Evolutionary conservation across 2,797 vertebrate species (phyloP), one percentile per base, ranked within the genome.

Genomic region (Sebastes nivosus): DNA sequence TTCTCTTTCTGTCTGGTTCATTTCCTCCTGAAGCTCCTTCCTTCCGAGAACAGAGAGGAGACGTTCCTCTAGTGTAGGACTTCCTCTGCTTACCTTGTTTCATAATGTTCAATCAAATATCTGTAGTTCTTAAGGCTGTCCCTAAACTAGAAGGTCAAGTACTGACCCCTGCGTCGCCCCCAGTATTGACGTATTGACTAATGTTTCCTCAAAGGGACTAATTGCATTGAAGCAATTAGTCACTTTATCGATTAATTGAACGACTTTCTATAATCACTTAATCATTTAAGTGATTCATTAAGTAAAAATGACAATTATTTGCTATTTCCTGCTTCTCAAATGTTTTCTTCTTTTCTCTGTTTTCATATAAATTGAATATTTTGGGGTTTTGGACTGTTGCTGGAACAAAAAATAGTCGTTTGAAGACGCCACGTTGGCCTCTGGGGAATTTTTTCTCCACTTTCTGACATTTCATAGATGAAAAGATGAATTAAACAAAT

Each of bases 1-100:
- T 96, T 92, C 86, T 90, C 85, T 92, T 65, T 87, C 72, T 84
- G 77, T 88, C 78, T 61, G 63, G 20, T 79, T 83, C 82, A 32
- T 85, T 84, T 83, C 22, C 42, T n/a, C 57, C 60, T 14, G 42
- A 50, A 50, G 57, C 36, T 80, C 67, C 25, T 57, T 65, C 72
- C 66, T 84, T 95, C 92, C 91, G 94, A 95, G 95, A 95, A 66
- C 36, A 73, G 18, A 75, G 36, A 72, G 42, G 5, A 55, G 55
- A 42, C 10, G 36, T 65, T 69, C 46, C 46, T 82, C 27, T 9
- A 25, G 67, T 16, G 65, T 20, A 66, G 61, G 29, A 55, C 59
- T 52, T 72, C 46, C 54, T 72, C 50, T 13, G 11, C 24, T 24
- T 12, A 24, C n/a, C 11, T 4, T 42, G 38, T 63, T 29, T 78